Base-by-base conservation (phyloP, 2,797 vertebrate species). In the Lepilemur septentrionalis region DNA sequence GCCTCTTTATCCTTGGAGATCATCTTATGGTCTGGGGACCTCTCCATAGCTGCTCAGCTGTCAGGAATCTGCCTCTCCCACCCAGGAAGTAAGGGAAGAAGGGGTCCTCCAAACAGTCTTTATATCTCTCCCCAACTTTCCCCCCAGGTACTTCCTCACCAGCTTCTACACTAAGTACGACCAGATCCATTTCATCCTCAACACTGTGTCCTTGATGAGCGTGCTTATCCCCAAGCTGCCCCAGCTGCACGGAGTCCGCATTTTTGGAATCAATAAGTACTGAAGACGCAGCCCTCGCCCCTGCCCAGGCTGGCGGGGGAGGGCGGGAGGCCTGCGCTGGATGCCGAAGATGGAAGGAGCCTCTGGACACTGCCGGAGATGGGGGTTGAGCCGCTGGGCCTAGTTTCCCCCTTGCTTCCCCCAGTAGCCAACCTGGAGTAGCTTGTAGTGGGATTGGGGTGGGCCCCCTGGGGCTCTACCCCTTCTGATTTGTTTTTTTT, bases 91-190 rank as follows among this genome's bases (percentile, higher is more conserved):
- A 73, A 32, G 70, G 76, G 83, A 91, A 46, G 82, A 81, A 35
- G 75, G 75, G 35, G 7, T n/a, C 52, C 50, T 76, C 76, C 78
- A 52, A 12, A 41, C 4, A 41, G 48, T 43, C 25, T 12, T 91
- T 2, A 86, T 0, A 0, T 28, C 30, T 91, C 38, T 76, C 43
- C 65, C 76, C 7, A n/a, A 48, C 75, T 35, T 59, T 63, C 59
- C 43, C n/a, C 85, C 23, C 98, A 99, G 99, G 98, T 99, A 99
- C 91, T 99, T 99, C 97, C 99, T 99, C 95, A 99, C 99, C 98
- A 99, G 99, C 99, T 99, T 99, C 98, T 99, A 99, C 98, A 99
- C 99, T 86, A 99, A 99, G 98, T 99, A 99, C 0, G 99, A 99
- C 97, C 98, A 99, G 97, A 97, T 98, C 96, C 99, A 99, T 98